These are phyloP conservation scores for Hypomesus transpacificus DNA, from an alignment of 2,113 vertebrate species.

Conservation along the genomic window DNA sequence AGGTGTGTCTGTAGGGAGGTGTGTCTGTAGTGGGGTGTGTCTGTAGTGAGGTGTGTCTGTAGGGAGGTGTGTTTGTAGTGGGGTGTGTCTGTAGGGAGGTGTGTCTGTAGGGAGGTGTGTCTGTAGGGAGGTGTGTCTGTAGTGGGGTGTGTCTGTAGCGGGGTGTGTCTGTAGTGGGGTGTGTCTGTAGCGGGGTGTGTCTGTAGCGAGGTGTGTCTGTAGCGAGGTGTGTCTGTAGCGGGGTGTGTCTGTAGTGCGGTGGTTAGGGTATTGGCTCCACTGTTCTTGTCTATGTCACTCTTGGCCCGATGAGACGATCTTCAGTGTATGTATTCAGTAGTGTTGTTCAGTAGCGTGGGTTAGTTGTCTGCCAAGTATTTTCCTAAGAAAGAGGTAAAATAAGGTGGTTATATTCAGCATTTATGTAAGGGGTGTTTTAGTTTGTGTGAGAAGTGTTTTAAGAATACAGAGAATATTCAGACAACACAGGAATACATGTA, in stretches of 20 bases:
- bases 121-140: constrained; percentile 22
- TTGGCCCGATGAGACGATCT: constrained; percentile 31
- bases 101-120: neutral
- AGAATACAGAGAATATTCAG: too few relatives aligned
- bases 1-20: constrained; percentile 14
- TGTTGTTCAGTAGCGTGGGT: constrained; percentile 47
- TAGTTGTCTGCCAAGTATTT: constrained; percentile 97
- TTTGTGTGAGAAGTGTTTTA: too few relatives aligned
- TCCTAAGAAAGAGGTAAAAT: constrained; percentile 69
- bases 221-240: constrained; percentile 1
- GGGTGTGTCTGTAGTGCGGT: constrained; percentile 50
- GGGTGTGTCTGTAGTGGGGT: constrained; percentile 3
- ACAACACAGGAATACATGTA: too few relatives aligned
- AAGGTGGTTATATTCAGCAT: neutral
- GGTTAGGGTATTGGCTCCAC: neutral
- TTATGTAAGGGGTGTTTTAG: too few relatives aligned
- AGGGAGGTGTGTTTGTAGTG: constrained; percentile 25
- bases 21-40: constrained; percentile 25
- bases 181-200: constrained; percentile 18
- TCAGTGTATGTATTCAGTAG: constrained; percentile 50
- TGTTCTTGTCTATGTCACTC: constrained; percentile 12
- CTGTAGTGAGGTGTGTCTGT: constrained; percentile 33
- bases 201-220: constrained; percentile 8
- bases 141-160: constrained; percentile 10
- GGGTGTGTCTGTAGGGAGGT: constrained; percentile 13